phyloP scores from a whole-genome alignment of 2,797 vertebrate species.

The Chelon labrosus region DNA sequence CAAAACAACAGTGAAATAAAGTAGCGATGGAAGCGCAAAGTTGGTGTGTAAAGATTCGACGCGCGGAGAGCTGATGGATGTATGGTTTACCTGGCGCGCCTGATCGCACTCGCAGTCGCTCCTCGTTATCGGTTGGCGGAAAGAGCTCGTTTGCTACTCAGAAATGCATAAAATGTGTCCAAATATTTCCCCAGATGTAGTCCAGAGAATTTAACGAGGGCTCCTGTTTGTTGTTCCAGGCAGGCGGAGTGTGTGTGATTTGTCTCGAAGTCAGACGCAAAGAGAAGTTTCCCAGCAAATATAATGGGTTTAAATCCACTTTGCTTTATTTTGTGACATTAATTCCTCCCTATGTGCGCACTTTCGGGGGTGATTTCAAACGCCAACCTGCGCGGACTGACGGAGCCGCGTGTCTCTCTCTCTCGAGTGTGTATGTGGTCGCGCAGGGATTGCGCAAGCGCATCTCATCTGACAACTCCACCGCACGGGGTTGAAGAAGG shows the following conservation, averaged over 20 bases:
- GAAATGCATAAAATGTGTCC: not conserved
- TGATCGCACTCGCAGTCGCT: not conserved
- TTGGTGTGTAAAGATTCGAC: not conserved
- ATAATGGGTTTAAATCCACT: not conserved
- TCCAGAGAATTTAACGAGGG: slow-evolving; percentile 34
- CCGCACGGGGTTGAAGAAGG: slow-evolving; percentile 22
- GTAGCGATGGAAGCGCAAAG: slow-evolving; percentile 4
- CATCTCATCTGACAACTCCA: slow-evolving; percentile 41
- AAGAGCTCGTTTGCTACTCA: not conserved
- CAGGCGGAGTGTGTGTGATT: slow-evolving; percentile 13
- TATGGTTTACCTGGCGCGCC: slow-evolving; percentile 46
- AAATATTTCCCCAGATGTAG: slow-evolving; percentile 22
- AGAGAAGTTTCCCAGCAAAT: slow-evolving; percentile 37
- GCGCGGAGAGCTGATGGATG: not conserved
- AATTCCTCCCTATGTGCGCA: not conserved
- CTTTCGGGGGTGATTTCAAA: slow-evolving; percentile 8
- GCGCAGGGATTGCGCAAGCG: slow-evolving; percentile 70
- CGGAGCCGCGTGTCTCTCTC: not conserved
- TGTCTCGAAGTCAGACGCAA: slow-evolving; percentile 29
- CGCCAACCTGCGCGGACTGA: slow-evolving; percentile 8
- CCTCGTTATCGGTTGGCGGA: not conserved
- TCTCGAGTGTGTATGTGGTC: not conserved
- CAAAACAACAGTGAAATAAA: not conserved
- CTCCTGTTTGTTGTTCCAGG: slow-evolving; percentile 3
- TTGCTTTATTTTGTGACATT: not conserved